Percentiles rank a stretch among this genome's conserved stretches.
Evolutionary conservation across 2,888 invertebrate genomes (phyloP).

Genomic region (Flexamia atlantica): DNA sequence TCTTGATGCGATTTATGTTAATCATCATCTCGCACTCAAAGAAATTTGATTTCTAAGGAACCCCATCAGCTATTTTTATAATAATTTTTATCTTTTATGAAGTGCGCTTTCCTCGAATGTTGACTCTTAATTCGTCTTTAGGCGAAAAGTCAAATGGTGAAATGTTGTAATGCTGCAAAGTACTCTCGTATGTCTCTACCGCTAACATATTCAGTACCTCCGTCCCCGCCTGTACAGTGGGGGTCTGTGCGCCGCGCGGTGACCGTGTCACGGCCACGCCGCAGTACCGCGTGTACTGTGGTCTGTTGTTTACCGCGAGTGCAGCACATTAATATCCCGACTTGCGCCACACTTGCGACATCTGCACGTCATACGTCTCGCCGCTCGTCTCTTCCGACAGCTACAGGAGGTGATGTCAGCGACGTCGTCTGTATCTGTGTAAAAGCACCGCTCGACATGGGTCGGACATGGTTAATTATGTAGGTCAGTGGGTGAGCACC

Average conservation of each 20-base stretch:
- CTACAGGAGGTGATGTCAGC: not conserved
- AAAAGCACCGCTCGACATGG: not conserved
- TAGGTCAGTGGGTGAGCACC: too few species aligned
- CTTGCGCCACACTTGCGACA: not conserved
- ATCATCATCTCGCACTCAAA: too few species aligned
- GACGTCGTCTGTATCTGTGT: not conserved
- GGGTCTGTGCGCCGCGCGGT: not conserved
- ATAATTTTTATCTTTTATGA: too few species aligned
- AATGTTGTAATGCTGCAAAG: too few species aligned
- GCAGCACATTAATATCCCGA: constrained; percentile 22
- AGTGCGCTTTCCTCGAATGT: too few species aligned
- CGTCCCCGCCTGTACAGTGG: not conserved
- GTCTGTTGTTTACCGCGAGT: constrained; percentile 10
- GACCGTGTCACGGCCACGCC: constrained; percentile 13
- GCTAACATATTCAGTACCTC: too few species aligned
- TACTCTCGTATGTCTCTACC: too few species aligned
- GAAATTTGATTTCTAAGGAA: too few species aligned
- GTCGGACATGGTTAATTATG: not conserved
- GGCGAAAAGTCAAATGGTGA: too few species aligned
- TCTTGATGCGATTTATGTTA: too few species aligned
- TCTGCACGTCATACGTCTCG: not conserved
- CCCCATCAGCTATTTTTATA: too few species aligned
- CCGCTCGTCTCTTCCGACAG: constrained; percentile 4
- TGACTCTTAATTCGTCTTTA: too few species aligned
- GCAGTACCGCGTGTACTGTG: not conserved